Evolutionary conservation across 2,888 invertebrate species (phyloP).

Genomic region (Plebejus anna): DNA sequence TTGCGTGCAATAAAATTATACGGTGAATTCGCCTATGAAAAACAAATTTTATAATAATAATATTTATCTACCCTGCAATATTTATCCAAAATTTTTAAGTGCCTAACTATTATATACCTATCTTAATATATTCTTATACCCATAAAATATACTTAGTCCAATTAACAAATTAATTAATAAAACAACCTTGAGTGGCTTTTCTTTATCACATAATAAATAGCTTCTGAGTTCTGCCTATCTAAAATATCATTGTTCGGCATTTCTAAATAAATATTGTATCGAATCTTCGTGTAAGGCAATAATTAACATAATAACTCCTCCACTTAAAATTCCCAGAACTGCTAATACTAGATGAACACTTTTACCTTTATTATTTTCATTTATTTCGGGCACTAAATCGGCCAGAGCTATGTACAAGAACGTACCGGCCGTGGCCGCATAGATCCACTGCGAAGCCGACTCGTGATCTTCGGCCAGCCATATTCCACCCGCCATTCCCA

Average conservation of each 20-base stretch:
- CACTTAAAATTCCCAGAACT: conserved; percentile 82
- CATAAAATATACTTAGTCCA: background rate
- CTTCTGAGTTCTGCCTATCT: background rate
- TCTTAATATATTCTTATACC: background rate
- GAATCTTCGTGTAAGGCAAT: conserved; percentile 86
- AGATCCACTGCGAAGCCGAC: conserved; percentile 86
- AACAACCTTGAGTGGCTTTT: conserved; percentile 27
- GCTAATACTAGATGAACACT: conserved; percentile 81
- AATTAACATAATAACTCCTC: conserved; percentile 85
- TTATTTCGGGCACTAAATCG: conserved; percentile 85
- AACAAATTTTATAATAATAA: background rate
- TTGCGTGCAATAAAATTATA: too few species aligned
- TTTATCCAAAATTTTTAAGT: background rate
- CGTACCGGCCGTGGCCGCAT: conserved; percentile 88
- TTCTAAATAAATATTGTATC: conserved; percentile 73
- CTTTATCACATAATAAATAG: conserved; percentile 15
- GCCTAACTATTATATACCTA: background rate
- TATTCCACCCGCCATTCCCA: conserved; percentile 86
- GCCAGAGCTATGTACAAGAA: conserved; percentile 90
- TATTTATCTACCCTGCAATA: background rate
- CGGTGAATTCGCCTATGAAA: background rate
- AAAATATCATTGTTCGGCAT: conserved; percentile 56
- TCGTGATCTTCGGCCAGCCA: conserved; percentile 85
- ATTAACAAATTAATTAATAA: background rate
- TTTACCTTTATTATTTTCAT: conserved; percentile 74